Conservation (phyloP, 2,888 invertebrate species). For the Antitype chi region DNA sequence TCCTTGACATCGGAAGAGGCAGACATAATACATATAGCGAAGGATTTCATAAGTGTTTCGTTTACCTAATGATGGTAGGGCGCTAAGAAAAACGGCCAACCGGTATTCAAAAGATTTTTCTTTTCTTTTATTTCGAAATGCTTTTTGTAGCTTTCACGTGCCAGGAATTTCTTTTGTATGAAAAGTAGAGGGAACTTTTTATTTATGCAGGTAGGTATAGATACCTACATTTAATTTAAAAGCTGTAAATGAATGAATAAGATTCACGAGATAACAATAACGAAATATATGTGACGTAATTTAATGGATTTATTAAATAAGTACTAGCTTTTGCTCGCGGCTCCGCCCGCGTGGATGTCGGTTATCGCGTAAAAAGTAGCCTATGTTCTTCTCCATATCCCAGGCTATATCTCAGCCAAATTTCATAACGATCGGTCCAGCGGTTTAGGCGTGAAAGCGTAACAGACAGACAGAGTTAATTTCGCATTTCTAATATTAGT, state of each 20-base stretch:
- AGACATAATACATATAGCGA: conserved; percentile 30
- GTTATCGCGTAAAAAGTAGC: too few relatives aligned
- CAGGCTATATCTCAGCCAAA: too few relatives aligned
- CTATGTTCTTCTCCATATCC: too few relatives aligned
- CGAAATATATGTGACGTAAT: not conserved
- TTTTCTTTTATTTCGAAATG: conserved; percentile 39
- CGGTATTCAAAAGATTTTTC: conserved; percentile 42
- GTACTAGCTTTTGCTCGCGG: too few relatives aligned
- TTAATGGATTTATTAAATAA: not conserved
- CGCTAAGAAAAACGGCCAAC: conserved; percentile 40
- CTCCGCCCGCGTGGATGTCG: too few relatives aligned
- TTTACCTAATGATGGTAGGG: conserved; percentile 44
- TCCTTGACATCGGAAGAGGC: conserved; percentile 19
- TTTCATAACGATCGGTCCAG: too few relatives aligned
- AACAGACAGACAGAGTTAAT: too few relatives aligned
- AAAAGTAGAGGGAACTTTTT: conserved; percentile 12
- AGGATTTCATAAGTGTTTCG: conserved; percentile 37
- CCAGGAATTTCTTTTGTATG: conserved; percentile 35
- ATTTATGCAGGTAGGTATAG: not conserved
- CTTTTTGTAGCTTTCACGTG: conserved; percentile 31
- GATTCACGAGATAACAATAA: not conserved
- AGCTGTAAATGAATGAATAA: not conserved
- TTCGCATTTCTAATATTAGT: too few relatives aligned
- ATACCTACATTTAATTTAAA: not conserved
- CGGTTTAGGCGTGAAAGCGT: too few relatives aligned